phyloP scores from a whole-genome alignment of 2,113 vertebrate species.

The Megaceryle maxima region DNA sequence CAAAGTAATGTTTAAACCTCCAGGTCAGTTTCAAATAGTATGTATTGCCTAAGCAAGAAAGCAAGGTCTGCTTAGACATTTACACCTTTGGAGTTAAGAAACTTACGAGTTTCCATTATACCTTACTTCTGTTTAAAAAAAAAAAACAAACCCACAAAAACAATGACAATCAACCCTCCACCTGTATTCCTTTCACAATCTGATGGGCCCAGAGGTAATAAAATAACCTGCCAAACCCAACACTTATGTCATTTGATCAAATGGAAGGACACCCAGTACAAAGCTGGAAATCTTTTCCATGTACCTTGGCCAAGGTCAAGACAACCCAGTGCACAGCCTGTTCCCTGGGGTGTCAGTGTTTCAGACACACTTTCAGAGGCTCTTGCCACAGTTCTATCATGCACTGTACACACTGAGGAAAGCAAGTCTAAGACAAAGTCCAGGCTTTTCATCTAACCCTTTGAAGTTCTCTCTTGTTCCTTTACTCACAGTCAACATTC shows the following conservation, averaged over 20 bases:
- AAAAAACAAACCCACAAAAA: not conserved
- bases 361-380: not conserved
- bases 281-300: not conserved
- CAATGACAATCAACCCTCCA: not conserved
- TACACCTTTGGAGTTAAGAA: not conserved
- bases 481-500: not conserved
- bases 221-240: not conserved
- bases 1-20: not conserved
- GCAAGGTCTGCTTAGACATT: not conserved
- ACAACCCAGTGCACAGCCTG: not conserved
- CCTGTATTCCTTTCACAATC: not conserved
- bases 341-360: not conserved
- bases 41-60: not conserved
- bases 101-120: not conserved
- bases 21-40: not conserved
- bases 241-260: not conserved
- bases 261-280: not conserved
- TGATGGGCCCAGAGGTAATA: not conserved
- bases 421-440: not conserved
- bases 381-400: not conserved
- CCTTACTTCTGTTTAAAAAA: not conserved
- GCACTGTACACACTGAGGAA: not conserved
- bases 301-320: not conserved
- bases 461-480: not conserved
- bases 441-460: not conserved